A percentile compares a stretch with the other conserved stretches of the same genome.
These are phyloP conservation scores for Mamestra configurata DNA, from an alignment of 1,140 invertebrate genomes.

Conservation along the genomic window DNA sequence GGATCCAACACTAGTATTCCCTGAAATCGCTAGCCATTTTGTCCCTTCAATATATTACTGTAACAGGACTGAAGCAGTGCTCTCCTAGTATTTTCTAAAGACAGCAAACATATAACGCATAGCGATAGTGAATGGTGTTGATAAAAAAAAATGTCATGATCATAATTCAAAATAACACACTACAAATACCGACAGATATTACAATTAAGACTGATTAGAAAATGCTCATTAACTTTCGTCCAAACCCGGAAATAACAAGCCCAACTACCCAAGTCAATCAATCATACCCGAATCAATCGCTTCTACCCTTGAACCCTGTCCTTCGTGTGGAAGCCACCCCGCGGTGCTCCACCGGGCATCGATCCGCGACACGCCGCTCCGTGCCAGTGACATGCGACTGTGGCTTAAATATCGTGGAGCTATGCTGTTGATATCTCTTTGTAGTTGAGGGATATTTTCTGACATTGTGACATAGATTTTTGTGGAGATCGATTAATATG, in stretches of 20 bases:
- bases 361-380: slow-evolving; percentile 9
- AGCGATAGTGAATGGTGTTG: too few relatives aligned
- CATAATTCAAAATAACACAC: neutral
- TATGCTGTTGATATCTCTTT: neutral
- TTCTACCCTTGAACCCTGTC: slow-evolving; percentile 35
- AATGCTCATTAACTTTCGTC: neutral
- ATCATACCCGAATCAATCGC: slow-evolving; percentile 20
- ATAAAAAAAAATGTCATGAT: too few relatives aligned
- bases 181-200: too few relatives aligned
- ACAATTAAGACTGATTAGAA: neutral
- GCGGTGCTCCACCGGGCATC: neutral
- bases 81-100: too few relatives aligned
- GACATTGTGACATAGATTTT: neutral
- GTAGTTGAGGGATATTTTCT: neutral
- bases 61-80: too few relatives aligned
- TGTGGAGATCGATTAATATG: neutral
- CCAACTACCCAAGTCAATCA: neutral
- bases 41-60: too few relatives aligned
- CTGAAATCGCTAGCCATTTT: too few relatives aligned
- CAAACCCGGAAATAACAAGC: slow-evolving; percentile 26
- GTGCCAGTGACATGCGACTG: neutral
- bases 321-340: slow-evolving; percentile 30
- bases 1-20: too few relatives aligned
- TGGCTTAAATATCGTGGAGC: neutral
- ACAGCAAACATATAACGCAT: too few relatives aligned